phyloP scores from a whole-genome alignment of 2,797 vertebrate species.

The Lagodon rhomboides region DNA sequence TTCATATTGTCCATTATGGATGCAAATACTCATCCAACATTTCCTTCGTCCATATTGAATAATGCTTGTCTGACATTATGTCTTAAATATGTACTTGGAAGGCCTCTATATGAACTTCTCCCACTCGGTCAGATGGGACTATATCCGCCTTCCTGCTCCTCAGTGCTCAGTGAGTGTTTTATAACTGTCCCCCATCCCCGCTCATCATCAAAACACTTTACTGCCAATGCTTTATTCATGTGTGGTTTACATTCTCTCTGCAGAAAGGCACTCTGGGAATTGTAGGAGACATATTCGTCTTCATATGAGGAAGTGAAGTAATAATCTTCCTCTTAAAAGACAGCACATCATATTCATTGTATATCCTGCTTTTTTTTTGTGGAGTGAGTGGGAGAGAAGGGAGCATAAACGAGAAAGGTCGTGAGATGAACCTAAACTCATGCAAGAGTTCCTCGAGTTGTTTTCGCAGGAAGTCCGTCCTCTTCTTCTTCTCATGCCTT shows the following conservation, averaged over 20 bases:
- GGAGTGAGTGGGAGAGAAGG: background rate
- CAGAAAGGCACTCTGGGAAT: constrained; percentile 56
- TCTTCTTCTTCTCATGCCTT: constrained; percentile 40
- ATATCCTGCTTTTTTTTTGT: background rate
- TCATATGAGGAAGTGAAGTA: constrained; percentile 4
- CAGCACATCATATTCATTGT: background rate
- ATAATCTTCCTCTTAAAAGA: constrained; percentile 6
- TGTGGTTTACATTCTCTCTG: constrained; percentile 38
- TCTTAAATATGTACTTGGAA: constrained; percentile 42
- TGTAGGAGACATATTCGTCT: constrained; percentile 37
- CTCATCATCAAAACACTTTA: constrained; percentile 53
- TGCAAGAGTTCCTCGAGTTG: background rate
- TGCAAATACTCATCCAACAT: background rate
- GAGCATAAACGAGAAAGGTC: constrained; percentile 5
- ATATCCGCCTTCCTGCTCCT: constrained; percentile 16
- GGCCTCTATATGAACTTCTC: constrained; percentile 46
- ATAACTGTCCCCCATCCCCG: constrained; percentile 25
- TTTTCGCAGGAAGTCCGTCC: constrained; percentile 58
- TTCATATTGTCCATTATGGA: background rate
- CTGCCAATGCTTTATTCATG: constrained; percentile 62
- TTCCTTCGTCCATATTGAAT: background rate
- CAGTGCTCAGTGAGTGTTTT: constrained; percentile 8
- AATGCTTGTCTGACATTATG: constrained; percentile 17
- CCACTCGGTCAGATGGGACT: constrained; percentile 46
- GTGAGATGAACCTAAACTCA: constrained; percentile 5